Base-by-base conservation (phyloP, 2,113 vertebrate genomes). In the cat (Felis catus) region DNA sequence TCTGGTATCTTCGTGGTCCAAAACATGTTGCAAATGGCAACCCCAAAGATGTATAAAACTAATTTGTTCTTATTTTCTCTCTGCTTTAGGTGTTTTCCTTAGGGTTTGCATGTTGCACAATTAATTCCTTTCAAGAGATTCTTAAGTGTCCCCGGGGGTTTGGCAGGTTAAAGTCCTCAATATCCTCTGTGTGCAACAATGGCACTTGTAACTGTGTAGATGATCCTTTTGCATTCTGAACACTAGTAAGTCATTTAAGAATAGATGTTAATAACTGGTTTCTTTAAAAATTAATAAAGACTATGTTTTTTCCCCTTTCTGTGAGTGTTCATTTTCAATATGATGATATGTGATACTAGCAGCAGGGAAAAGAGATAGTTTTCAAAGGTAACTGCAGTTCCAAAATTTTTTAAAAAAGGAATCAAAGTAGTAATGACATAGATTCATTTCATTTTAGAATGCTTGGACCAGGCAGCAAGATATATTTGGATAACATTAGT, bases 201-300 rank as follows among this genome's bases (percentile, higher is more conserved):
- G 91, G 33, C 19, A 96, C 80, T 33, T 85, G 81, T 95, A 96
- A 83, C 63, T 78, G 36, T 91, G 36, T 89, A 66, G 63, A 96
- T 61, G 84, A 97, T 65, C 1, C 27, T 93, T 95, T 55, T 74
- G 78, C 48, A 95, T 78, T 79, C 87, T 84, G 92, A 97, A 96
- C 53, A 91, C 61, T 61, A 58, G n/a, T 92, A 94, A 96, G 85
- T 36, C 73, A 87, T 89, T 96, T 92, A 94, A 96, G 79, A 93
- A 88, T 88, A 97, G 96, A 79, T 79, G 76, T 94, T 95, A 96
- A 97, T 97, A 90, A 94, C 51, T 85, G 58, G 51, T 55, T 97
- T 89, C 91, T 97, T 86, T 98, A 66, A 82, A 98, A 98, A 97
- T 98, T 95, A 96, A 93, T 95, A 96, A 96, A 95, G 80, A 85